Evolutionary conservation across 2,113 vertebrate species (phyloP).

Genomic region (Dascyllus trimaculatus): DNA sequence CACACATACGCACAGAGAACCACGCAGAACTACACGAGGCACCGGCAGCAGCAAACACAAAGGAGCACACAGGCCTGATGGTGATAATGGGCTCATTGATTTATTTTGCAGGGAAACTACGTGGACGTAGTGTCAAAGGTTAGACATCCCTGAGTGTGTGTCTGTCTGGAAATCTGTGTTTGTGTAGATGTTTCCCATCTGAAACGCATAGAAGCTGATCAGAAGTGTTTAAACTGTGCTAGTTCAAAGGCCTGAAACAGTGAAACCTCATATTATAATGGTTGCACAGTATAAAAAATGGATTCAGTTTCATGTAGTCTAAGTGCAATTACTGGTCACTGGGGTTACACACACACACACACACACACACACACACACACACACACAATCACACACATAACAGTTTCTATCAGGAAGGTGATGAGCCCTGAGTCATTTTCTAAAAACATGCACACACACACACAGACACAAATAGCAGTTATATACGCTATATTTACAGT

Average conservation of each 20-base stretch:
- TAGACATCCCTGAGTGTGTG: slow-evolving; percentile 15
- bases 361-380: slow-evolving; percentile 8
- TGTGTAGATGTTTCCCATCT: slow-evolving; percentile 10
- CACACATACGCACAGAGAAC: neutral
- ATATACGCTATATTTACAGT: neutral
- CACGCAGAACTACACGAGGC: neutral
- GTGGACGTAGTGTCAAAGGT: slow-evolving; percentile 55
- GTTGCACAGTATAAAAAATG: neutral
- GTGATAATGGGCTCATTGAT: slow-evolving; percentile 62
- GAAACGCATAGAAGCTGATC: slow-evolving; percentile 4
- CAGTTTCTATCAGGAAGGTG: slow-evolving; percentile 35
- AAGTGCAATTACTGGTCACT: slow-evolving; percentile 42
- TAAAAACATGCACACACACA: slow-evolving; percentile 11
- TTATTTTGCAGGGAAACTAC: slow-evolving; percentile 47
- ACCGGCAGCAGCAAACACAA: slow-evolving; percentile 7
- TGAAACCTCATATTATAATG: slow-evolving; percentile 43
- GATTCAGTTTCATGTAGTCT: slow-evolving; percentile 39
- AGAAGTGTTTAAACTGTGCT: slow-evolving; percentile 16
- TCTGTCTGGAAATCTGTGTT: slow-evolving; percentile 20
- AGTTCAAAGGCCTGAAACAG: slow-evolving; percentile 36
- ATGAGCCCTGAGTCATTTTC: slow-evolving; percentile 45
- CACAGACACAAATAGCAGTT: slow-evolving; percentile 7
- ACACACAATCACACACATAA: no score
- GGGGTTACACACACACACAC: slow-evolving; percentile 11
- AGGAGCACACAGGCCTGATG: neutral